These are phyloP conservation scores for Tuberolachnus salignus DNA, from an alignment of 2,888 invertebrate genomes.

Conservation along the genomic window DNA sequence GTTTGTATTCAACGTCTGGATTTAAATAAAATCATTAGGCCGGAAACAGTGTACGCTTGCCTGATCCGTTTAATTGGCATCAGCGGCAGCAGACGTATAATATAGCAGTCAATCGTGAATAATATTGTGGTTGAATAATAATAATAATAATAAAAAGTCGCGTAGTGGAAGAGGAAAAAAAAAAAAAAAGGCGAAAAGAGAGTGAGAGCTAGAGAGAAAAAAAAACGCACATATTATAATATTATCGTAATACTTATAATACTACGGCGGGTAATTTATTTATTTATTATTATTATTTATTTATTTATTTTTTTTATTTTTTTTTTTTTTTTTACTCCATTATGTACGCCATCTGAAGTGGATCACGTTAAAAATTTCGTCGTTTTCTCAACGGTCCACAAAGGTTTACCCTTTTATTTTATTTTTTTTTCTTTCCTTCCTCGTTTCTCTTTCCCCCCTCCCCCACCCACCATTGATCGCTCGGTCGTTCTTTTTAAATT, in stretches of 20 bases:
- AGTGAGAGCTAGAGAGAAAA: slow-evolving; percentile 16
- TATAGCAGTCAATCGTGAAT: slow-evolving; percentile 44
- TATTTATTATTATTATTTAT: slow-evolving; percentile 40
- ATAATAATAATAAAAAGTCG: slow-evolving; percentile 22
- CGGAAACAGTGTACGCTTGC: slow-evolving; percentile 51
- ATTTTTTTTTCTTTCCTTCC: background rate
- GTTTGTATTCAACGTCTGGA: background rate
- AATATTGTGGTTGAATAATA: slow-evolving; percentile 19
- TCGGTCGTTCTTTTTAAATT: background rate
- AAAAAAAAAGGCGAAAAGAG: slow-evolving; percentile 3
- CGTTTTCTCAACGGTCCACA: slow-evolving; percentile 33
- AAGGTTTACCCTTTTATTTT: slow-evolving; percentile 2
- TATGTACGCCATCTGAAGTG: slow-evolving; percentile 47
- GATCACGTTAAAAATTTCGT: slow-evolving; percentile 47
- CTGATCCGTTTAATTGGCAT: slow-evolving; percentile 56
- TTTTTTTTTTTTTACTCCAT: background rate
- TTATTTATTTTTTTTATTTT: slow-evolving; percentile 21
- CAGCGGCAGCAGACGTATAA: slow-evolving; percentile 6
- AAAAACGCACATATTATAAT: background rate
- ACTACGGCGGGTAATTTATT: slow-evolving; percentile 44
- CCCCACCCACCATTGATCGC: too few species aligned
- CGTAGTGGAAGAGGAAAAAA: slow-evolving; percentile 7
- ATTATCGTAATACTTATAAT: too few species aligned
- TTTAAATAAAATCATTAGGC: slow-evolving; percentile 36
- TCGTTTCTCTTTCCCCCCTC: too few species aligned